phyloP scores from a whole-genome alignment of 2,888 invertebrate genomes.

The Tiliacea citrago region DNA sequence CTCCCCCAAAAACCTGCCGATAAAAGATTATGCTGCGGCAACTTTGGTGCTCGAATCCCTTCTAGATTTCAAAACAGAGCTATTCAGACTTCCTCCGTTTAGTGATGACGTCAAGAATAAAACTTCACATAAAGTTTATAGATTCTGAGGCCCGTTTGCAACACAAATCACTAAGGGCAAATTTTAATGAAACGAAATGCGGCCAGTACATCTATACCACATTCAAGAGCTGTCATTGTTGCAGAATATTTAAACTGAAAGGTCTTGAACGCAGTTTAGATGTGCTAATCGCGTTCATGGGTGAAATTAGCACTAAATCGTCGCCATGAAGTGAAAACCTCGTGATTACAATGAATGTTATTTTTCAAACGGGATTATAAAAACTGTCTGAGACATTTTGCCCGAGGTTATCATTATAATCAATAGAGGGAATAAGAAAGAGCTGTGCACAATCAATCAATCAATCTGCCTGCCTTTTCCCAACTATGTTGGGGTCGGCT shows the following conservation, averaged over 20 bases:
- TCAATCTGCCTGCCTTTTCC: too few species aligned
- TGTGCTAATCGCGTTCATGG: too few species aligned
- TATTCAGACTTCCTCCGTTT: conserved; percentile 6
- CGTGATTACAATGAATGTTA: neutral
- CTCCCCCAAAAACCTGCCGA: neutral
- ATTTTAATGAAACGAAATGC: too few species aligned
- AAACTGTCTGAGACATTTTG: too few species aligned
- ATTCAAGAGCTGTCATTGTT: too few species aligned
- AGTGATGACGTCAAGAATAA: neutral
- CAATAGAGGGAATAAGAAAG: too few species aligned
- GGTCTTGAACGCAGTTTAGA: too few species aligned
- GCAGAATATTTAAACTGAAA: too few species aligned
- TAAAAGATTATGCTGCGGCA: neutral
- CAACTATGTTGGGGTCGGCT: neutral
- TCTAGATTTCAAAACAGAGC: conserved; percentile 2
- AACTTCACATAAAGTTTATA: neutral
- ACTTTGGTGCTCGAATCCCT: conserved; percentile 9
- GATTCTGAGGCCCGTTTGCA: neutral
- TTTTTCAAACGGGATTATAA: neutral
- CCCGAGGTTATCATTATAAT: too few species aligned
- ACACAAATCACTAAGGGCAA: neutral
- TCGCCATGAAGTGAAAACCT: neutral
- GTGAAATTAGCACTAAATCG: neutral
- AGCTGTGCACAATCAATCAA: too few species aligned
- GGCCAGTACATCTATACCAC: too few species aligned